Evolutionary conservation across 2,797 vertebrate species (phyloP).

Genomic region (Sardinella longiceps): DNA sequence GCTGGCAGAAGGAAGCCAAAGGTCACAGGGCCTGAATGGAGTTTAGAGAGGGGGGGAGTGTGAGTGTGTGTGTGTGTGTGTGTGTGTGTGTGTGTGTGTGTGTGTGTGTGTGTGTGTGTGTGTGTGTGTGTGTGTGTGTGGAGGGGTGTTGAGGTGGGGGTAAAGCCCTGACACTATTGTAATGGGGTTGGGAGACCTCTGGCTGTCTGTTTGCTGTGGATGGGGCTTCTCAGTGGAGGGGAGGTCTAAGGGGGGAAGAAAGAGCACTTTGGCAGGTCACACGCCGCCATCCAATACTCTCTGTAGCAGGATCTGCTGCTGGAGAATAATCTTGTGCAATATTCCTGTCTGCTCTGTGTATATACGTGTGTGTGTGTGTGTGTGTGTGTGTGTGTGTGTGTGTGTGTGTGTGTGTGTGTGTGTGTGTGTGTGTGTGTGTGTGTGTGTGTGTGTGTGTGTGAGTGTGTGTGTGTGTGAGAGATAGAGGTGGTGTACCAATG

Average conservation of each 20-base stretch:
- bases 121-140: not conserved
- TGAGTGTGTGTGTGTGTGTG: not conserved
- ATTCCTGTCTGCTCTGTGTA: not conserved
- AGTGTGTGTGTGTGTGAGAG: not conserved
- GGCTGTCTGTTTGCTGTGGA: constrained; percentile 33
- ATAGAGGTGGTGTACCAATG: not conserved
- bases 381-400: not conserved
- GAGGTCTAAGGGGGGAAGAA: constrained; percentile 36
- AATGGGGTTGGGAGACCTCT: constrained; percentile 44
- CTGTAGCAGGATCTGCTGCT: not conserved
- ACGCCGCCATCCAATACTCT: not conserved
- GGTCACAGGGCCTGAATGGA: constrained; percentile 48
- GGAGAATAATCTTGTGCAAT: not conserved
- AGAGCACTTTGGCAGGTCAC: constrained; percentile 9
- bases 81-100: too few relatives aligned
- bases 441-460: not conserved
- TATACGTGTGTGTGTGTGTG: not conserved
- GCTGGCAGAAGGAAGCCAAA: constrained; percentile 40
- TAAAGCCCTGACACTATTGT: constrained; percentile 47
- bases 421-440: not conserved
- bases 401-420: not conserved
- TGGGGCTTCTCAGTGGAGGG: constrained; percentile 39
- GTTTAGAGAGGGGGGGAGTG: constrained; percentile 35
- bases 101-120: too few relatives aligned
- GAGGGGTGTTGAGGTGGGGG: constrained; percentile 27